These are phyloP conservation scores for Boulengeromyrus knoepffleri DNA, from an alignment of 2,113 vertebrate species.

Conservation along the genomic window DNA sequence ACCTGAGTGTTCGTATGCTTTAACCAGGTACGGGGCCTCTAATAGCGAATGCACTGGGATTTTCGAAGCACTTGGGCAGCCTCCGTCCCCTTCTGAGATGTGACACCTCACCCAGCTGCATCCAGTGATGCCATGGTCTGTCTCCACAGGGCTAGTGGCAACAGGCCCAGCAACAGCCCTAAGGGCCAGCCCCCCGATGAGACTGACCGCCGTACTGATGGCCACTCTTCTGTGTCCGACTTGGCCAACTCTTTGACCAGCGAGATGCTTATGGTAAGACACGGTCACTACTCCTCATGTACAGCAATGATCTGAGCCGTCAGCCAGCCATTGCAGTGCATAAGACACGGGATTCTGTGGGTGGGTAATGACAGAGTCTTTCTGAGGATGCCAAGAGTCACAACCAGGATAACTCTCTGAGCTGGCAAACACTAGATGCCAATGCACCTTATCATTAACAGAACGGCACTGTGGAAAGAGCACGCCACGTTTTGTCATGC, in stretches of 20 bases:
- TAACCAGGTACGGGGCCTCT: neutral
- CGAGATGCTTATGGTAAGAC: constrained; percentile 95
- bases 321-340: neutral
- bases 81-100: neutral
- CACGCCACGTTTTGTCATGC: neutral
- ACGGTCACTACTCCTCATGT: neutral
- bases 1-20: neutral
- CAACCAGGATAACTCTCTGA: neutral
- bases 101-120: neutral
- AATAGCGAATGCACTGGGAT: neutral
- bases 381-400: neutral
- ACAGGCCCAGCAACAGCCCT: constrained; percentile 77
- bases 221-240: constrained; percentile 86
- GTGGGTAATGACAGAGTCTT: neutral
- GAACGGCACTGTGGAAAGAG: neutral
- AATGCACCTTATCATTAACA: constrained; percentile 8
- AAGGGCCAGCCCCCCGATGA: constrained; percentile 78
- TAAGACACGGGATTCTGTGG: neutral
- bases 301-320: neutral
- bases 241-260: constrained; percentile 95
- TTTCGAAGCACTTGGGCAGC: neutral
- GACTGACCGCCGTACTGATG: constrained; percentile 71
- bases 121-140: constrained; percentile 4
- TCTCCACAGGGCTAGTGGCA: constrained; percentile 66
- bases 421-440: neutral